Percentiles rank a stretch among this genome's conserved stretches.
Evolutionary conservation across 37 sponge, comb jelly and placozoan genomes (phyloP).

Genomic region (Cliona cf. orientalis): DNA sequence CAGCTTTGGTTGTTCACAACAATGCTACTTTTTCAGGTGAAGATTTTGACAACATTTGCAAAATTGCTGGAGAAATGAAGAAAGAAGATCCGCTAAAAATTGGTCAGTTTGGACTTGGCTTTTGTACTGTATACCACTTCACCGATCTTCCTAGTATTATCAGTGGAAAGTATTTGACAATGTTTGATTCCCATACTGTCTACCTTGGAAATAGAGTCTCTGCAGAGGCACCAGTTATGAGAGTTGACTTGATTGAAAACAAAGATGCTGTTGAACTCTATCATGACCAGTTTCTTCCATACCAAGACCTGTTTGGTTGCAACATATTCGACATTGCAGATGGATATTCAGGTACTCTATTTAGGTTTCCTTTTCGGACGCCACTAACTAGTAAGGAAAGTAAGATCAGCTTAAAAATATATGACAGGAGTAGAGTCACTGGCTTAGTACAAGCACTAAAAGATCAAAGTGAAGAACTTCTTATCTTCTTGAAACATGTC

Average conservation of each 20-base stretch:
- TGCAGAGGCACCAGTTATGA: conserved; percentile 59
- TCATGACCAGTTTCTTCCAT: conserved; percentile 78
- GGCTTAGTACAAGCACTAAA: conserved; percentile 16
- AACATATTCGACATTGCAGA: conserved; percentile 34
- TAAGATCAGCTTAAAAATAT: conserved; percentile 42
- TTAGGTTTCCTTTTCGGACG: conserved; percentile 76
- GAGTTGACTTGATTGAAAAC: conserved; percentile 56
- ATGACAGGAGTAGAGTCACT: conserved; percentile 2
- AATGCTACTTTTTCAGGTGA: conserved; percentile 66
- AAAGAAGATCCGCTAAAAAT: conserved; percentile 72
- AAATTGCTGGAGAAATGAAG: conserved; percentile 80
- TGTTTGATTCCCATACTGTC: conserved; percentile 85
- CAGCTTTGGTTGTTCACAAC: conserved; percentile 79
- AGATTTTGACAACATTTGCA: conserved; percentile 81
- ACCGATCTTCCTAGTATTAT: conserved; percentile 91
- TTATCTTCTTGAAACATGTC: conserved; percentile 68
- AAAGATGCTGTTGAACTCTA: conserved; percentile 34
- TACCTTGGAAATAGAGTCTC: conserved; percentile 71
- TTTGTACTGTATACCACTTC: conserved; percentile 77
- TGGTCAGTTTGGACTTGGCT: conserved; percentile 87
- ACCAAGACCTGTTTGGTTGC: conserved; percentile 80
- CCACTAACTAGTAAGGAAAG: background rate
- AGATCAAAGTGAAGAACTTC: conserved; percentile 25
- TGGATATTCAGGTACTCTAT: conserved; percentile 78
- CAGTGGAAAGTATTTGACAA: conserved; percentile 55